Conservation (phyloP, 2,888 invertebrate species). For the Nemurella pictetii region DNA sequence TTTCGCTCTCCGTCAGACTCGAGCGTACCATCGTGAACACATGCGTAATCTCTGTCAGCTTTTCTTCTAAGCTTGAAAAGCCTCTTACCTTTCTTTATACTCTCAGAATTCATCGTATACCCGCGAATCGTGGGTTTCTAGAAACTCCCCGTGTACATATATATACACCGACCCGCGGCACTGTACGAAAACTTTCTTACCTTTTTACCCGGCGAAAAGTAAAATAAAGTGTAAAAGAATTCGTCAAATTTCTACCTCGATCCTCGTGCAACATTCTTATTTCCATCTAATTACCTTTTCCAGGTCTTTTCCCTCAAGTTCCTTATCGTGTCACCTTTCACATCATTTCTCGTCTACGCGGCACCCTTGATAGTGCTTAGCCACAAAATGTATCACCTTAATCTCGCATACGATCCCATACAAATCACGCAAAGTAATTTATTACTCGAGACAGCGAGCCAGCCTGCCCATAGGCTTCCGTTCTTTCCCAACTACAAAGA, state of each 20-base stretch:
- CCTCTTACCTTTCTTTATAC: conserved; percentile 19
- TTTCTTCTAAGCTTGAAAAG: conserved; percentile 13
- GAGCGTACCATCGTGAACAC: not conserved
- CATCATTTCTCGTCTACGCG: not conserved
- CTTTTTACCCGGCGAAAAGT: not conserved
- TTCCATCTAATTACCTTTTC: conserved; percentile 7
- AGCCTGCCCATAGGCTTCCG: not conserved
- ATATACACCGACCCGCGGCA: not conserved
- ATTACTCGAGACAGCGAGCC: not conserved
- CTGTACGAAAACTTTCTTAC: not conserved
- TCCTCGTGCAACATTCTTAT: not conserved
- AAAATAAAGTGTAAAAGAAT: not conserved
- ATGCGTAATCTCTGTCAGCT: conserved; percentile 15
- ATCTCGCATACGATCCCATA: conserved; percentile 7
- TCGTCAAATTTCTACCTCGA: not conserved
- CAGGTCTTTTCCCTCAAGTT: not conserved
- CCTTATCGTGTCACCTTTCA: conserved; percentile 12
- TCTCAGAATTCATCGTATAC: not conserved
- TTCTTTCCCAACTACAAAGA: not conserved
- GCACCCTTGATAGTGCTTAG: conserved; percentile 2
- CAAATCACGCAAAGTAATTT: conserved; percentile 6
- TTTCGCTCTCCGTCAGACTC: not conserved
- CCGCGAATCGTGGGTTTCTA: not conserved
- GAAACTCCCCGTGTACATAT: no score
- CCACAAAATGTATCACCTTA: conserved; percentile 18